phyloP scores from a whole-genome alignment of 2,888 invertebrate genomes.

The Axea sp. region DNA sequence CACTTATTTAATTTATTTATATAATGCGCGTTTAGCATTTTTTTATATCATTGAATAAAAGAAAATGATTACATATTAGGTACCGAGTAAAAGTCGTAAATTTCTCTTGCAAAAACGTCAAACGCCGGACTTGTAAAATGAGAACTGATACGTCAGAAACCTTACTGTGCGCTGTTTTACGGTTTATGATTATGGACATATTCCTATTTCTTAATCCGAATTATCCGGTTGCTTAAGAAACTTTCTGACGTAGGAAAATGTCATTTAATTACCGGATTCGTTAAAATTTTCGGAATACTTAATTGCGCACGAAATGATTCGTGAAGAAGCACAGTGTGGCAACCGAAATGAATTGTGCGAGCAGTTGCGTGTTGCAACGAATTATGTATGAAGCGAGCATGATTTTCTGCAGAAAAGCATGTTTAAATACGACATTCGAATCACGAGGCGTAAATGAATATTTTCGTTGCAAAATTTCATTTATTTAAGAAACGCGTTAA shows the following conservation, averaged over 20 bases:
- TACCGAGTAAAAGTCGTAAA: no score
- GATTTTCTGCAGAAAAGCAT: conserved; percentile 5
- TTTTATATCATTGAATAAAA: no score
- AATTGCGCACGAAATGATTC: not conserved
- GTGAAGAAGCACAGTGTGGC: not conserved
- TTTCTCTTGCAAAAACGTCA: not conserved
- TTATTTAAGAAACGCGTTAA: not conserved
- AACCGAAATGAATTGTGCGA: conserved; percentile 7
- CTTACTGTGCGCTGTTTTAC: conserved; percentile 20
- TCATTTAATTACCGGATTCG: not conserved
- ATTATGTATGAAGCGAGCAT: not conserved
- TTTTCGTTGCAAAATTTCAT: conserved; percentile 1
- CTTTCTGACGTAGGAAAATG: not conserved
- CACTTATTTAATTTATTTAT: no score
- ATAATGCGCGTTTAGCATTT: no score
- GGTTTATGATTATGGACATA: conserved; percentile 23
- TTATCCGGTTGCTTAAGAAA: not conserved
- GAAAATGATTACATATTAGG: no score
- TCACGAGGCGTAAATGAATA: not conserved
- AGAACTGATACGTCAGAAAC: conserved; percentile 29
- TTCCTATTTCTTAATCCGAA: conserved; percentile 25
- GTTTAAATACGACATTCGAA: conserved; percentile 3
- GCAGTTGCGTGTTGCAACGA: not conserved
- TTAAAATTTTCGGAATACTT: no score
- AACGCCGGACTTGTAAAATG: conserved; percentile 5